A percentile compares a stretch with the other conserved stretches of the same genome.
Evolutionary conservation across 2,888 invertebrate genomes (phyloP).

Genomic region (Euzetes globulus): DNA sequence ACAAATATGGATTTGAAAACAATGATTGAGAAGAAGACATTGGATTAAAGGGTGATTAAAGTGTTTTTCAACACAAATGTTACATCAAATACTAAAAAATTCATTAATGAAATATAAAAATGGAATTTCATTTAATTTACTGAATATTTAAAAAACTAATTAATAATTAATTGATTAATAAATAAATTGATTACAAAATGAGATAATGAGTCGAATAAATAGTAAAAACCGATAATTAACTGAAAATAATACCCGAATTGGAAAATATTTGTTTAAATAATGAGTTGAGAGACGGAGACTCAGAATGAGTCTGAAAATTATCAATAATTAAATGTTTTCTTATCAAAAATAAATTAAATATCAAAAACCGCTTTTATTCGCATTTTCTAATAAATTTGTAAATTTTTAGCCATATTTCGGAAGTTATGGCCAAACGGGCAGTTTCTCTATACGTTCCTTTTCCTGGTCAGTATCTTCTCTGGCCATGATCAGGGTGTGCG

Average conservation of each 20-base stretch:
- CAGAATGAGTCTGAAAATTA: no score
- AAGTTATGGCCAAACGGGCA: constrained; percentile 52
- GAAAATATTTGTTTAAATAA: neutral
- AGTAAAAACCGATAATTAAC: neutral
- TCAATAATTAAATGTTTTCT: no score
- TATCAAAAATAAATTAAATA: constrained; percentile 11
- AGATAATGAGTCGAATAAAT: neutral
- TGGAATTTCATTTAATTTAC: neutral
- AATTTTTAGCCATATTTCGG: neutral
- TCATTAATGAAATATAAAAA: neutral
- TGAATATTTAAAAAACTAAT: neutral
- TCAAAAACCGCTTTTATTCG: neutral
- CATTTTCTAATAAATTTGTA: neutral
- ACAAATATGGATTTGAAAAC: no score
- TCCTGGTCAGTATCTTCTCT: constrained; percentile 60
- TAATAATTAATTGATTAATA: neutral
- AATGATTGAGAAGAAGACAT: no score
- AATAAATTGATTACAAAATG: neutral
- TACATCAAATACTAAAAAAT: neutral
- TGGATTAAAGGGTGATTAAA: no score
- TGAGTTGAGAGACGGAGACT: neutral
- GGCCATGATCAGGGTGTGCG: constrained; percentile 68
- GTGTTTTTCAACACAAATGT: neutral
- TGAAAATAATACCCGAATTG: neutral
- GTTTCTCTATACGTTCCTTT: constrained; percentile 55